A percentile compares a stretch with the other conserved stretches of the same genome.
phyloP scores from a whole-genome alignment of 1,140 invertebrate species.

The Octopus sinensis region DNA sequence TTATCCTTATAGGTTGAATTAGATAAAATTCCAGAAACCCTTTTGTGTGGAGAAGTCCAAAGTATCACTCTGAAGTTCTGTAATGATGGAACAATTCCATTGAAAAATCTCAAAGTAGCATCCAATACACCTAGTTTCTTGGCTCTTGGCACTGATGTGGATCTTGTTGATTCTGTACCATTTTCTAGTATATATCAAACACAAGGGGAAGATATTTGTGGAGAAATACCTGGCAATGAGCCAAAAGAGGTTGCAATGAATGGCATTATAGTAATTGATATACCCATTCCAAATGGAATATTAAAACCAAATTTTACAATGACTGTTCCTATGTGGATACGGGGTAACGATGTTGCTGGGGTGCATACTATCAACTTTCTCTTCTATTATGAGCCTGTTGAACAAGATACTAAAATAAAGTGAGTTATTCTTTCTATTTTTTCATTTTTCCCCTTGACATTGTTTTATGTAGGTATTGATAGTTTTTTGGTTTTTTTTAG shows the following conservation, averaged over 20 bases:
- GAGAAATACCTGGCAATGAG: neutral
- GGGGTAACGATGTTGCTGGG: slow-evolving; percentile 67
- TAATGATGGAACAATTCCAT: slow-evolving; percentile 68
- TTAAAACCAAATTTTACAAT: slow-evolving; percentile 63
- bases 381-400: slow-evolving; percentile 71
- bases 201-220: neutral
- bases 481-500: slow-evolving; percentile 15
- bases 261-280: slow-evolving; percentile 36
- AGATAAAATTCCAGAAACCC: slow-evolving; percentile 66
- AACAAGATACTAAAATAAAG: slow-evolving; percentile 53
- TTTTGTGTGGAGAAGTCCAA: slow-evolving; percentile 73
- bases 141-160: slow-evolving; percentile 58
- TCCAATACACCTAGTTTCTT: slow-evolving; percentile 70
- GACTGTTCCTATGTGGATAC: slow-evolving; percentile 67
- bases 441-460: neutral
- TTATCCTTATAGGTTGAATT: slow-evolving; percentile 65
- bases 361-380: slow-evolving; percentile 67
- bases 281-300: slow-evolving; percentile 42
- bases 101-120: slow-evolving; percentile 68
- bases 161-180: slow-evolving; percentile 28
- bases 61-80: slow-evolving; percentile 67
- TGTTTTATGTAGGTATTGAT: neutral
- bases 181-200: slow-evolving; percentile 43
- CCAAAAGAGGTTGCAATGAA: slow-evolving; percentile 19
- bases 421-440: slow-evolving; percentile 19